Evolutionary conservation across 2,888 invertebrate species (phyloP).

Genomic region (Cheilosia vernalis): DNA sequence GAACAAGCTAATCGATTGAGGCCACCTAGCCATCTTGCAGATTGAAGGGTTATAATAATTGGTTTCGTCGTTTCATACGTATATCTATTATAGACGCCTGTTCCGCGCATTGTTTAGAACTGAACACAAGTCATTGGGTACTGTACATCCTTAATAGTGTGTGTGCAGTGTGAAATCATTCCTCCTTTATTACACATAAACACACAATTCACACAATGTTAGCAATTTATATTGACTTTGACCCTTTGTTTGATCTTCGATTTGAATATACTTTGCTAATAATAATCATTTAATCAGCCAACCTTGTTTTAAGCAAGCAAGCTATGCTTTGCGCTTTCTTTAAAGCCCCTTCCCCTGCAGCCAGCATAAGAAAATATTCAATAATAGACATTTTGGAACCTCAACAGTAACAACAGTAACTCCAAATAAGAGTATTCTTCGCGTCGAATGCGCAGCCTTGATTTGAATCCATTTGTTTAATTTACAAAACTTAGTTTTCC

Average conservation of each 20-base stretch:
- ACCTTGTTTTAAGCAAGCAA: slow-evolving; percentile 21
- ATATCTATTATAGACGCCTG: too few species aligned
- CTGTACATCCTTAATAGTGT: slow-evolving; percentile 6
- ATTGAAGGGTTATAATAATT: too few species aligned
- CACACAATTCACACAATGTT: slow-evolving; percentile 6
- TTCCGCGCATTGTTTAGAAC: too few species aligned
- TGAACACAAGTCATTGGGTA: background rate
- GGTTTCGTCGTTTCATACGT: too few species aligned
- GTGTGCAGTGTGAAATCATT: slow-evolving; percentile 4
- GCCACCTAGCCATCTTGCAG: too few species aligned
- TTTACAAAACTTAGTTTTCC: too few species aligned
- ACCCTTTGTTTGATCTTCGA: slow-evolving; percentile 18
- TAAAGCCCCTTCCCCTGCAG: slow-evolving; percentile 19
- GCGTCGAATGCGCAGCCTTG: too few species aligned
- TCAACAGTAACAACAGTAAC: too few species aligned
- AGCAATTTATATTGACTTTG: background rate
- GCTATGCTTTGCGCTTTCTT: slow-evolving; percentile 3
- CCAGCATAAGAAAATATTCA: background rate
- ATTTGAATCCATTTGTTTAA: too few species aligned
- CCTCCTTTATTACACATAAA: slow-evolving; percentile 16
- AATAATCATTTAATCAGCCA: slow-evolving; percentile 2
- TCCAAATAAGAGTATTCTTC: too few species aligned
- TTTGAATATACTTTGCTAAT: slow-evolving; percentile 28
- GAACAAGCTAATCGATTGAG: too few species aligned
- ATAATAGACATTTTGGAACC: background rate